A percentile compares a stretch with the other conserved stretches of the same genome.
phyloP scores from a whole-genome alignment of 2,888 invertebrate genomes.

The Caenorhabditis uteleia region DNA sequence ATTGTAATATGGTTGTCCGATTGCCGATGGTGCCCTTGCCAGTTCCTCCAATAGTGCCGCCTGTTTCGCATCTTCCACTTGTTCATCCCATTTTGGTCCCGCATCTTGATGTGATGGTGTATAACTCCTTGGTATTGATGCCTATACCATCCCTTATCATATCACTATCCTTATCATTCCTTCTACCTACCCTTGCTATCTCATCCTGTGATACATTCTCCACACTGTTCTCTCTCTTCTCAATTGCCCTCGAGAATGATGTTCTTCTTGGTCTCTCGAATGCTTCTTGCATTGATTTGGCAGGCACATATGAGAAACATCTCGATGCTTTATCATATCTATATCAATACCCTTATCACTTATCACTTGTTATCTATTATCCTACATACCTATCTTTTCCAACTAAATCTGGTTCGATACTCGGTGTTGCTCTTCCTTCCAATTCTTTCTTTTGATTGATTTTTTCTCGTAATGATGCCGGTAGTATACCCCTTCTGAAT shows the following conservation, averaged over 20 bases:
- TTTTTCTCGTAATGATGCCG: constrained; percentile 37
- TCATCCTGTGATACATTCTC: constrained; percentile 42
- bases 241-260: constrained; percentile 44
- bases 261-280: constrained; percentile 55
- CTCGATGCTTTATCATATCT: constrained; percentile 68
- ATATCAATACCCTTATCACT: no score
- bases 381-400: constrained; percentile 57
- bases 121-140: constrained; percentile 23
- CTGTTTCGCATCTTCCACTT: constrained; percentile 61
- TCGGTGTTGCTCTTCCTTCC: constrained; percentile 50
- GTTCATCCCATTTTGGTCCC: constrained; percentile 62
- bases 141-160: no score
- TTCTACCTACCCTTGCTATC: constrained; percentile 23
- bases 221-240: constrained; percentile 43
- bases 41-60: constrained; percentile 47
- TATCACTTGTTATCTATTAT: background rate
- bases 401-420: constrained; percentile 67
- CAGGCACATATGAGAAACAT: constrained; percentile 69
- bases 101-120: constrained; percentile 15
- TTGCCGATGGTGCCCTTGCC: constrained; percentile 41
- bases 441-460: constrained; percentile 36
- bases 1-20: constrained; percentile 34
- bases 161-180: no score
- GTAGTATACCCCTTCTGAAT: constrained; percentile 53
- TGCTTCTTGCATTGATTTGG: constrained; percentile 67